Base-by-base conservation (phyloP, 2,888 invertebrate species). In the Ypsolopha scabrella region DNA sequence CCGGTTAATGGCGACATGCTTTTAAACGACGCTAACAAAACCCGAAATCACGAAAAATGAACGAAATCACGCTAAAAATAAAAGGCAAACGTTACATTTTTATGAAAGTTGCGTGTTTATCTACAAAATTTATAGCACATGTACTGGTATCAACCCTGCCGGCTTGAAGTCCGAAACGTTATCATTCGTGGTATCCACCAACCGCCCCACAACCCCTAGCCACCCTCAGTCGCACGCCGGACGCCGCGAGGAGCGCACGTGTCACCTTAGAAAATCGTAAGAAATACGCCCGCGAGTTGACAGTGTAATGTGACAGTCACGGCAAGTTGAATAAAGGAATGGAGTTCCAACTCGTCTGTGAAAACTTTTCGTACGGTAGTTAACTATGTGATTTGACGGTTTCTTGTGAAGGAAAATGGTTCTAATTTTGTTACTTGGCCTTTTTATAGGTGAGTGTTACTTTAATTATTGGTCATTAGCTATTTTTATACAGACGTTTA, bases 361-460 rank as follows among this genome's bases (percentile, higher is more conserved):
- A 4, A 3, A 4, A 24, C 24, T 24, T 24, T 24, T 24, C 24
- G 24, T 24, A 4, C 2, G 24, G 24, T 2, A 24, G 24, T 24
- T 24, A 24, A 24, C 4, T 49, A 53, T 55, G 53, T 50, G 53
- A 55, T 38, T n/a, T 39, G 39, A 38, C 8, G 35, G 39, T 54
- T 50, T 50, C 49, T 49, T 52, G 52, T 49, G 51, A 53, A 51
- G 62, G 55, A 66, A 62, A 63, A 75, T 71, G 67, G 67, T 72
- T 61, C 64, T 70, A 63, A 58, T 74, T 52, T 54, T 74, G 58
- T 60, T 75, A 49, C 58, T 74, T 51, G 63, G 69, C 57, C 61
- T 74, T 60, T 64, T 72, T 53, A 58, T 75, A 58, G 75, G 74
- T 75, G 55, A 75, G 74, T 71, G 57, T 11, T 36, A 11, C 10